These are phyloP conservation scores for Drosophila rhopaloa DNA, from an alignment of 1,140 invertebrate genomes.

Conservation along the genomic window DNA sequence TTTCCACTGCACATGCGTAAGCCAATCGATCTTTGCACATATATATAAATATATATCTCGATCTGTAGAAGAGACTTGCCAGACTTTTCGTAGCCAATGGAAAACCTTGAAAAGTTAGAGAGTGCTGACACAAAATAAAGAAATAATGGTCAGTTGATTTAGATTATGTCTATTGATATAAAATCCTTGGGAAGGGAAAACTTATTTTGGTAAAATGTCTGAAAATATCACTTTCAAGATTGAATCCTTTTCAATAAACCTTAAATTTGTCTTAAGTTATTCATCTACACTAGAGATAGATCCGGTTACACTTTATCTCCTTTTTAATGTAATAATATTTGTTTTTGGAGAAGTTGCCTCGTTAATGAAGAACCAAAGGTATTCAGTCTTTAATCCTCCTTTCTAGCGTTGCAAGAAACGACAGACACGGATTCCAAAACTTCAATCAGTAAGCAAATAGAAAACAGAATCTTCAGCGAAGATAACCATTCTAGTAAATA, in stretches of 20 bases:
- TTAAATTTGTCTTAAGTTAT: too few species aligned
- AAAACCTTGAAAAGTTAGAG: conserved; percentile 27
- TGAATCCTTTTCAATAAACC: too few species aligned
- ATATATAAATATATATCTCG: conserved; percentile 3
- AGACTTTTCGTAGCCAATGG: conserved; percentile 50
- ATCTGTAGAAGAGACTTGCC: conserved; percentile 26
- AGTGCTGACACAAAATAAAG: conserved; percentile 3
- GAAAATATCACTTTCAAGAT: too few species aligned
- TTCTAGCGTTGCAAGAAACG: conserved; percentile 2
- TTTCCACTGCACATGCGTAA: conserved; percentile 66
- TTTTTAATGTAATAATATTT: conserved; percentile 13
- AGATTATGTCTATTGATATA: not conserved
- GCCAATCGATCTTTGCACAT: conserved; percentile 57
- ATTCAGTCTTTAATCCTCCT: conserved; percentile 7
- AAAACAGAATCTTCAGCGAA: not conserved
- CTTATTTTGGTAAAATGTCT: too few species aligned
- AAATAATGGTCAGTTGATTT: conserved; percentile 1
- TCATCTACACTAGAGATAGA: not conserved
- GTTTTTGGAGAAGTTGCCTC: too few species aligned
- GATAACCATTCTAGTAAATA: not conserved
- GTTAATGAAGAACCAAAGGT: conserved; percentile 4
- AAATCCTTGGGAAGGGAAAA: not conserved
- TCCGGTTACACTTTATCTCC: conserved; percentile 3
- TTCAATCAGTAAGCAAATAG: not conserved
- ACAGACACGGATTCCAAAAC: conserved; percentile 8